Percentiles rank a stretch among this genome's conserved stretches.
phyloP scores from a whole-genome alignment of 2,888 invertebrate species.

The Chrysomela aeneicollis region DNA sequence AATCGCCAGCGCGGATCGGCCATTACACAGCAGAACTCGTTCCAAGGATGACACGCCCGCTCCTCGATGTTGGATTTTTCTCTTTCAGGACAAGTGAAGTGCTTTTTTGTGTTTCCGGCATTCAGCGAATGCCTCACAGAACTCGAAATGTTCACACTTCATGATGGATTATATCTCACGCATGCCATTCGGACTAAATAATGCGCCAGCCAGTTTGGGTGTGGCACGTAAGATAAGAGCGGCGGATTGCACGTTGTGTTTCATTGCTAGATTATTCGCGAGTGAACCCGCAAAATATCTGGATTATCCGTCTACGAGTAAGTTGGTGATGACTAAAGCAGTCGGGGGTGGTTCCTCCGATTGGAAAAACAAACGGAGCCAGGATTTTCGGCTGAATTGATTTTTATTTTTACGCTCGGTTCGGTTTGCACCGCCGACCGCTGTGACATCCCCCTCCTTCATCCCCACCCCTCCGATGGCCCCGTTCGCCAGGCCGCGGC shows the following conservation, averaged over 20 bases:
- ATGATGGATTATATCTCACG: conserved; percentile 14
- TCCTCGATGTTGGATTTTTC: conserved; percentile 21
- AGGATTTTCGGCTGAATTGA: conserved; percentile 43
- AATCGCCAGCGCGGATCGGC: conserved; percentile 10
- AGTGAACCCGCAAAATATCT: conserved; percentile 35
- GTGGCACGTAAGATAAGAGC: conserved; percentile 40
- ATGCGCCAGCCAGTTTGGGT: conserved; percentile 34
- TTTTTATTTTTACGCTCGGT: conserved; percentile 43
- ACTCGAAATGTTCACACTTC: conserved; percentile 13
- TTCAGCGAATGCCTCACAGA: conserved; percentile 30
- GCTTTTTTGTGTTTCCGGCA: conserved; percentile 45
- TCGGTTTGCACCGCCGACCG: conserved; percentile 35
- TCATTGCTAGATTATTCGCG: conserved; percentile 30
- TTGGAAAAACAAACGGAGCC: conserved; percentile 24
- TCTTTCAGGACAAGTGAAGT: conserved; percentile 47
- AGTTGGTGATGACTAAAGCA: conserved; percentile 36
- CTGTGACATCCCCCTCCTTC: conserved; percentile 48
- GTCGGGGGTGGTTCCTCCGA: too few relatives aligned
- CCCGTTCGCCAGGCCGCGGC: conserved; percentile 29
- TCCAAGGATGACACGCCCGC: conserved; percentile 32
- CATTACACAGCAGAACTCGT: conserved; percentile 39
- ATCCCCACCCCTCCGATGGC: conserved; percentile 26
- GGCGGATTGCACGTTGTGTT: too few relatives aligned
- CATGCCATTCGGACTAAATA: conserved; percentile 8
- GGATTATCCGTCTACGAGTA: conserved; percentile 38